A percentile compares a stretch with the other conserved stretches of the same genome.
These are phyloP conservation scores for Symphodus melops DNA, from an alignment of 2,113 vertebrate species.

Conservation along the genomic window DNA sequence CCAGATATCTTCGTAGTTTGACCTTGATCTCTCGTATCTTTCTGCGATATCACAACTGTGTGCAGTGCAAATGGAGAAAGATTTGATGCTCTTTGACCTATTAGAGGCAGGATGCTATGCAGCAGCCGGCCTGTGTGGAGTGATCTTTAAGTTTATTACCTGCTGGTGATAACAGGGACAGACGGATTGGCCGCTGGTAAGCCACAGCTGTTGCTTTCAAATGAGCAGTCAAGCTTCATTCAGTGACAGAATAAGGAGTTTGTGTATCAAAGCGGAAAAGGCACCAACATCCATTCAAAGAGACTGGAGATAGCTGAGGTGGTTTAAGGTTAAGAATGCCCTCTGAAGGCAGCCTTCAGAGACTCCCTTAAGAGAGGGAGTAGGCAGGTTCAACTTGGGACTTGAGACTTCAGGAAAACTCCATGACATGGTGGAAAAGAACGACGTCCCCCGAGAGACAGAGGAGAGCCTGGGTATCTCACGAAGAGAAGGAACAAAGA, in stretches of 20 bases:
- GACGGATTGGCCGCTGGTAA: neutral
- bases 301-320: neutral
- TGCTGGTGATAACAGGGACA: neutral
- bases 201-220: neutral
- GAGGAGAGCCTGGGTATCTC: neutral
- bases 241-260: neutral
- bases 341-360: neutral
- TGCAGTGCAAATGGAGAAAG: neutral
- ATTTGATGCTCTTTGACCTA: neutral
- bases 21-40: conserved; percentile 5
- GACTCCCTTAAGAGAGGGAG: neutral
- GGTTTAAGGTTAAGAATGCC: neutral
- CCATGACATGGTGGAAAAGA: conserved; percentile 25
- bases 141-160: neutral
- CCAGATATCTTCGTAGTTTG: conserved; percentile 11
- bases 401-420: conserved; percentile 14
- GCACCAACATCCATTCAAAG: neutral
- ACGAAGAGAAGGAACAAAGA: neutral
- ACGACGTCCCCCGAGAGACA: conserved; percentile 16
- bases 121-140: neutral
- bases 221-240: neutral
- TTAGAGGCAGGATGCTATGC: neutral
- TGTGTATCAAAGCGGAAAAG: neutral
- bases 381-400: neutral
- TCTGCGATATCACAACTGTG: neutral